A percentile compares a stretch with the other conserved stretches of the same genome.
Evolutionary conservation across 2,113 vertebrate species (phyloP).

Genomic region (Ifrita kowaldi): DNA sequence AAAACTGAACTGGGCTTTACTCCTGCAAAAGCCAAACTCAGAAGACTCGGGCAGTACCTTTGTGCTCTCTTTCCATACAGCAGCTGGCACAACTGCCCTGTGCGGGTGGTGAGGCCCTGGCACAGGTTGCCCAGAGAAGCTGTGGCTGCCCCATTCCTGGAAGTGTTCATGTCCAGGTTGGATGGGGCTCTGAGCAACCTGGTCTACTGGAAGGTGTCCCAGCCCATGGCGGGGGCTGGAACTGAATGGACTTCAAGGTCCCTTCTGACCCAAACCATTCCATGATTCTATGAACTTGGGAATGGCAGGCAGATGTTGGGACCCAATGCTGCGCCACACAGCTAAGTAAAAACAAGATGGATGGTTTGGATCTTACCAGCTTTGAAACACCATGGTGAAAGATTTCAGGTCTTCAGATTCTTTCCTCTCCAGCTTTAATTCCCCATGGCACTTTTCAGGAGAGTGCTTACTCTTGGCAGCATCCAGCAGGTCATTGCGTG

Average conservation of each 20-base stretch:
- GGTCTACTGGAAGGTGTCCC: background rate
- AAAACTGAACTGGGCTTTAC: background rate
- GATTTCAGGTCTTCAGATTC: background rate
- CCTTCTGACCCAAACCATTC: background rate
- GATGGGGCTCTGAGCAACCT: rapidly evolving
- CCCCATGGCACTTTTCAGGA: background rate
- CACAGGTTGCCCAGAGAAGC: background rate
- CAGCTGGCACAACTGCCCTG: background rate
- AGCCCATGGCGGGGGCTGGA: background rate
- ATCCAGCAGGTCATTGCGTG: background rate
- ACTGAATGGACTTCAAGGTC: background rate
- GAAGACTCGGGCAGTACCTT: background rate
- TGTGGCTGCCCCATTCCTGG: background rate
- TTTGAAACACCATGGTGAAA: background rate
- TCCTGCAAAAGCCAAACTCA: background rate
- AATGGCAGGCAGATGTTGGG: background rate
- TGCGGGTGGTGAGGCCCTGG: background rate
- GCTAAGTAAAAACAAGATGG: background rate
- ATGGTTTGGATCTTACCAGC: background rate
- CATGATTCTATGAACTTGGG: background rate
- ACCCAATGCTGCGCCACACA: background rate
- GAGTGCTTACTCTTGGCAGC: background rate
- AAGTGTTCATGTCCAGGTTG: background rate
- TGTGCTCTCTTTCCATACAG: background rate
- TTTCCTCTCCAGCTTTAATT: background rate